Conservation (phyloP, 2,888 invertebrate genomes). For the Congeria kusceri region DNA sequence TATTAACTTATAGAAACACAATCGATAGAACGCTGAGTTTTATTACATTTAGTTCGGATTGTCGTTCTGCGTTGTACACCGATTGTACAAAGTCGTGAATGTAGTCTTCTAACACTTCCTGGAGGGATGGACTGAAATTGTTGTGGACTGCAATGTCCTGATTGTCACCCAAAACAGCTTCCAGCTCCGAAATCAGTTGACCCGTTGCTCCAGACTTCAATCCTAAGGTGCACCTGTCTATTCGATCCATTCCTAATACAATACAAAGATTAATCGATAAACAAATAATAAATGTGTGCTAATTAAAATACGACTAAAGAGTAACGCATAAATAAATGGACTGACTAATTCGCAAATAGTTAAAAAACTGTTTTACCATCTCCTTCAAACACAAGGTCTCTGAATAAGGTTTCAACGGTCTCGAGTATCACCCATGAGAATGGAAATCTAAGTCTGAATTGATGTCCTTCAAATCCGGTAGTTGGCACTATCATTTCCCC, state of each 20-base stretch:
- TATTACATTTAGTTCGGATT: slow-evolving; percentile 51
- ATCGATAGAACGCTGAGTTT: background rate
- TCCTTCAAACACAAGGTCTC: no score
- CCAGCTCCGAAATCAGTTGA: no score
- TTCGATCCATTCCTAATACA: no score
- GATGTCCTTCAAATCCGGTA: slow-evolving; percentile 66
- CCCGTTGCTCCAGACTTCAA: no score
- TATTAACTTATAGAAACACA: no score
- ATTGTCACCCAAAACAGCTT: background rate
- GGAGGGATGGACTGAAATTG: background rate
- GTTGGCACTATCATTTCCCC: slow-evolving; percentile 72
- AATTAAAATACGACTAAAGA: no score
- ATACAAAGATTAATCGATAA: no score
- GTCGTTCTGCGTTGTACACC: slow-evolving; percentile 30
- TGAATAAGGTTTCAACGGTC: slow-evolving; percentile 27
- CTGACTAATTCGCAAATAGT: no score
- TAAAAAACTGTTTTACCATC: no score
- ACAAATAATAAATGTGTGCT: no score
- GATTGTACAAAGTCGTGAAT: slow-evolving; percentile 58
- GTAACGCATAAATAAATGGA: no score
- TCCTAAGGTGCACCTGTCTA: no score
- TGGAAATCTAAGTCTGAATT: slow-evolving; percentile 70
- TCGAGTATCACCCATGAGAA: slow-evolving; percentile 78
- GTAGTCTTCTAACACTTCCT: slow-evolving; percentile 45
- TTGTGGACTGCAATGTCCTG: background rate